Evolutionary conservation across 2,888 invertebrate species (phyloP).

Genomic region (Hydrotaea diabolus): DNA sequence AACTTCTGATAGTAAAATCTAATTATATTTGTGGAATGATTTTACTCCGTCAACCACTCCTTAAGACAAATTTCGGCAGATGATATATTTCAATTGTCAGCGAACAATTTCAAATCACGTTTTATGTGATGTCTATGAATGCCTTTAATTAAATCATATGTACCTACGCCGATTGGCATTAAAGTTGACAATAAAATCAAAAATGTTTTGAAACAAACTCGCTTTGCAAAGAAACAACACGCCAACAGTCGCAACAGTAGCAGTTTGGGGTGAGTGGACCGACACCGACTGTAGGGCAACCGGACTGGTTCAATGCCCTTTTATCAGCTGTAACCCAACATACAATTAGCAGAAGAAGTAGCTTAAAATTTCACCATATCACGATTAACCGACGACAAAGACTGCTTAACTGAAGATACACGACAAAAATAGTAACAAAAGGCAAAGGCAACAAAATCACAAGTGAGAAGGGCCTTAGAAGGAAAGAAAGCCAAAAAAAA

Average conservation of each 20-base stretch:
- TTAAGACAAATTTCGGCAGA: too few relatives aligned
- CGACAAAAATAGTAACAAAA: conserved; percentile 31
- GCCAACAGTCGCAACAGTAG: conserved; percentile 43
- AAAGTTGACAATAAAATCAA: not conserved
- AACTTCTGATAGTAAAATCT: too few relatives aligned
- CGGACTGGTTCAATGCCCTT: conserved; percentile 71
- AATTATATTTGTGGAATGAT: too few relatives aligned
- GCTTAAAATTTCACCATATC: conserved; percentile 43
- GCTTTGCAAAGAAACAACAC: conserved; percentile 5
- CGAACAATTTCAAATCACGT: too few relatives aligned
- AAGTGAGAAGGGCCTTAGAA: not conserved
- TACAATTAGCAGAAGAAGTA: conserved; percentile 44
- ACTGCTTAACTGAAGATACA: conserved; percentile 9
- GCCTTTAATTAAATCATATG: too few relatives aligned
- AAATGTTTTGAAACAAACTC: not conserved
- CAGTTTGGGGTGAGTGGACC: not conserved
- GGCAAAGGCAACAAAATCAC: not conserved
- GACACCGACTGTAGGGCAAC: not conserved
- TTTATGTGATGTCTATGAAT: too few relatives aligned
- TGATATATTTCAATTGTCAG: too few relatives aligned
- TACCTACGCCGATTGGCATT: too few relatives aligned
- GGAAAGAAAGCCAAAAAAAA: conserved; percentile 40
- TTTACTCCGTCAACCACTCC: too few relatives aligned
- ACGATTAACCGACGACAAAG: conserved; percentile 41
- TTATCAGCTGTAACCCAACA: conserved; percentile 55